Percentiles rank a stretch among this genome's conserved stretches.
Conservation (phyloP, 2,888 invertebrate genomes). For the Drosophila meridiana region DNA sequence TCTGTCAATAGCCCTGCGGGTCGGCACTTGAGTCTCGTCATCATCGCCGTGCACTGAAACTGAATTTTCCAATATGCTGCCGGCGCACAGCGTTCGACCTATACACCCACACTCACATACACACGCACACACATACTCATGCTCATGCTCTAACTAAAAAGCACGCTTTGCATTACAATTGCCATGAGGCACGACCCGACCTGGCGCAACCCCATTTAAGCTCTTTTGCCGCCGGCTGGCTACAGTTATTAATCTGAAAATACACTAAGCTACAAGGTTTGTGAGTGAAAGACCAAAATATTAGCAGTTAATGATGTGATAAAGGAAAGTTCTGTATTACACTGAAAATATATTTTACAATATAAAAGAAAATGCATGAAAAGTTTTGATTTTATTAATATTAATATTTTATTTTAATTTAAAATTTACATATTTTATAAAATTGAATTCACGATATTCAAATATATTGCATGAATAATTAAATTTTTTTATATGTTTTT, state of each 20-base stretch:
- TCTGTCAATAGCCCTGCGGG: slow-evolving; percentile 78
- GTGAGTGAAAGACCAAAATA: background rate
- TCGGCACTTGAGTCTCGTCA: slow-evolving; percentile 72
- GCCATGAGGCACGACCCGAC: slow-evolving; percentile 42
- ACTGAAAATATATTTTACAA: background rate
- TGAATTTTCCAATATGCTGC: slow-evolving; percentile 71
- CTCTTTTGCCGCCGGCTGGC: slow-evolving; percentile 59
- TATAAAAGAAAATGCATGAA: background rate
- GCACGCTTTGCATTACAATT: slow-evolving; percentile 73
- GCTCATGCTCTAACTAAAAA: slow-evolving; percentile 10
- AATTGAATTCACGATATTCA: no score
- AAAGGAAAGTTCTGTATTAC: background rate
- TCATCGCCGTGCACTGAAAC: slow-evolving; percentile 63
- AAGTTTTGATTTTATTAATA: no score
- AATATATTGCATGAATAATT: no score
- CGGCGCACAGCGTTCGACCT: slow-evolving; percentile 31
- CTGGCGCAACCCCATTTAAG: slow-evolving; percentile 34
- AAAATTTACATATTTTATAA: no score
- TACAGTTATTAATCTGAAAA: slow-evolving; percentile 71
- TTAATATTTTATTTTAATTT: no score
- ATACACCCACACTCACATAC: slow-evolving; percentile 11
- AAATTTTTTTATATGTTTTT: no score
- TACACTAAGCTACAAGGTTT: slow-evolving; percentile 52
- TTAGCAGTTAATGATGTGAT: background rate
- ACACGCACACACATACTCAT: slow-evolving; percentile 14